A percentile compares a stretch with the other conserved stretches of the same genome.
phyloP scores from a whole-genome alignment of 2,113 vertebrate genomes.

The Platysternon megacephalum region DNA sequence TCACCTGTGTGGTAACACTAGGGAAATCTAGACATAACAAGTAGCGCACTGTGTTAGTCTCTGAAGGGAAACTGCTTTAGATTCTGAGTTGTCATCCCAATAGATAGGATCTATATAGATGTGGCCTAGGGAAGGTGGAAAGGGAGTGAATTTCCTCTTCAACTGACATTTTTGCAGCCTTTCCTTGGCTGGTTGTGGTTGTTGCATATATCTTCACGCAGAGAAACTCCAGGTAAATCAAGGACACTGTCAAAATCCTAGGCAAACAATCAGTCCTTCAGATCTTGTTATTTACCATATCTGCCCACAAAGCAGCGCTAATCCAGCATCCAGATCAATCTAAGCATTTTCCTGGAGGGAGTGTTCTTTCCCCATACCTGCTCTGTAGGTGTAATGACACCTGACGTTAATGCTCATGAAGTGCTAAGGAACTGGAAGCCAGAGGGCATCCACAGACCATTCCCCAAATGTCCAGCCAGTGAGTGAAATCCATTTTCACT shows the following conservation, averaged over 20 bases:
- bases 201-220: not conserved
- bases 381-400: not conserved
- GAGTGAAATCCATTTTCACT: not conserved
- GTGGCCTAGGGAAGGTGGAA: not conserved
- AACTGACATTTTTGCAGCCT: not conserved
- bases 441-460: not conserved
- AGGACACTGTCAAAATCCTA: not conserved
- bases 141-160: not conserved
- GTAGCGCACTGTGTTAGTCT: not conserved
- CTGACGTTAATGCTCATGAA: not conserved
- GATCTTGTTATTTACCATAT: not conserved
- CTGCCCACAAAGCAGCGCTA: not conserved
- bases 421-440: not conserved
- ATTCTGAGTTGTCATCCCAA: not conserved
- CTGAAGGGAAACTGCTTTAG: not conserved
- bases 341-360: not conserved
- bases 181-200: not conserved
- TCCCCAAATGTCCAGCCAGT: not conserved
- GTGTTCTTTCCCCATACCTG: not conserved
- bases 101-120: not conserved
- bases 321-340: not conserved
- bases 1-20: not conserved
- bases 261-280: not conserved
- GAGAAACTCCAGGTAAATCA: not conserved
- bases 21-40: not conserved